Conservation (phyloP, 1,140 invertebrate species). For the Neocloeon triangulifer region DNA sequence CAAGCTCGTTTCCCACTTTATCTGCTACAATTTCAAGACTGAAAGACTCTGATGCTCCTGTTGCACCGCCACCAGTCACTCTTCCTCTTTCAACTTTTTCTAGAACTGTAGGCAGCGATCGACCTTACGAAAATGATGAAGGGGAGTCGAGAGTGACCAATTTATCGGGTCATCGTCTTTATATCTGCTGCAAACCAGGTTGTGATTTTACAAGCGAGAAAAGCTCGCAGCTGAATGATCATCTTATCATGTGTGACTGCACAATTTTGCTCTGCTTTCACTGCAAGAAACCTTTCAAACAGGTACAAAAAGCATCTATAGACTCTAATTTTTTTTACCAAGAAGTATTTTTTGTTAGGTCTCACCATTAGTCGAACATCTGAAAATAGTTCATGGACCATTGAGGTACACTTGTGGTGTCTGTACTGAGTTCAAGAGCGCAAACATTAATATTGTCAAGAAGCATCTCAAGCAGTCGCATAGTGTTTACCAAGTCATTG, state of each 20-base stretch:
- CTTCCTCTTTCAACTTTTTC: too few species aligned
- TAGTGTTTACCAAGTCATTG: constrained; percentile 17
- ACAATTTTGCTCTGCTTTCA: constrained; percentile 21
- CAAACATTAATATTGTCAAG: constrained; percentile 15
- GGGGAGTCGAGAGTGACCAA: background rate
- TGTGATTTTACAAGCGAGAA: constrained; percentile 16
- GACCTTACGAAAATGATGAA: too few species aligned
- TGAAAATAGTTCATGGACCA: constrained; percentile 19
- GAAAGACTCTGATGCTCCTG: too few species aligned
- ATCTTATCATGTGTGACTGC: constrained; percentile 20
- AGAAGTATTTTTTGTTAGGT: constrained; percentile 17
- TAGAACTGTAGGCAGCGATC: too few species aligned
- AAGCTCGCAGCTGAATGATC: constrained; percentile 17
- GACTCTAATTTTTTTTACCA: too few species aligned
- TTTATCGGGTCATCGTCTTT: constrained; percentile 19
- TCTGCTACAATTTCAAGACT: too few species aligned
- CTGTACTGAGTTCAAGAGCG: constrained; percentile 21
- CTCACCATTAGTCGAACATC: constrained; percentile 19
- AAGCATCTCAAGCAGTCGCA: constrained; percentile 32
- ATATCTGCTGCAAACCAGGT: constrained; percentile 22
- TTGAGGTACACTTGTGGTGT: constrained; percentile 25
- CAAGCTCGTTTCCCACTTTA: too few species aligned
- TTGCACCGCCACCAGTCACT: too few species aligned
- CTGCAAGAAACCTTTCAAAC: constrained; percentile 22
- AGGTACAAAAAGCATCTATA: too few species aligned